Base-by-base conservation (phyloP, 2,888 invertebrate species). In the Tinea pellionella region DNA sequence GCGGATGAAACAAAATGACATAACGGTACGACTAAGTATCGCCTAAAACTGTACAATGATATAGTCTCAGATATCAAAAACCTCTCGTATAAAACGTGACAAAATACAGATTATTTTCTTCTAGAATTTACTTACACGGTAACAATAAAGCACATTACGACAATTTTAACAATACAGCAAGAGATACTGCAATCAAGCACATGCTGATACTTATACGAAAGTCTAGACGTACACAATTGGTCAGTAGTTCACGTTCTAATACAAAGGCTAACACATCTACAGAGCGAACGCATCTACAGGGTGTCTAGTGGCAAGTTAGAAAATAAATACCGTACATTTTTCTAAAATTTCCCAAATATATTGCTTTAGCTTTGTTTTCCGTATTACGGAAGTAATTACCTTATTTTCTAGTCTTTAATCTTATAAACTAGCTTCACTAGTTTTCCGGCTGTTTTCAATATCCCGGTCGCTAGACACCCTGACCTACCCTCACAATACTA, bases 11-110 rank as follows among this genome's bases (percentile, higher is more conserved):
- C 80, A 75, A 75, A 71, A 69, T 68, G 70, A 58, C 37, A 72
- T 75, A 78, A 78, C 69, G 72, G 18, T 77, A 78, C 78, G 80
- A 84, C 76, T 75, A 71, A 70, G 80, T 85, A 83, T 70, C 73
- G 83, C 84, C 81, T 87, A 87, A 85, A 85, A 79, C 18, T 79
- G 85, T 83, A 83, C 83, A 84, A 85, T 81, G 81, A 82, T 83
- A 62, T 60, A 85, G 78, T 80, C 73, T 82, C 82, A 85, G 83
- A 85, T 83, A 85, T 80, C 78, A 75, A 77, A 76, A 47, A 55
- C 51, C 75, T 75, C 80, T 84, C 74, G 83, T 87, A 86, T 85
- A 87, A 85, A 37, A 87, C 77, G 77, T 86, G 86, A 82, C 78
- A 86, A 87, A 86, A 87, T 86, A 87, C 83, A 82, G 51, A 42